Percentiles rank a stretch among this genome's conserved stretches.
Evolutionary conservation across 2,113 vertebrate genomes (phyloP).

Genomic region (Falcunculus frontatus): DNA sequence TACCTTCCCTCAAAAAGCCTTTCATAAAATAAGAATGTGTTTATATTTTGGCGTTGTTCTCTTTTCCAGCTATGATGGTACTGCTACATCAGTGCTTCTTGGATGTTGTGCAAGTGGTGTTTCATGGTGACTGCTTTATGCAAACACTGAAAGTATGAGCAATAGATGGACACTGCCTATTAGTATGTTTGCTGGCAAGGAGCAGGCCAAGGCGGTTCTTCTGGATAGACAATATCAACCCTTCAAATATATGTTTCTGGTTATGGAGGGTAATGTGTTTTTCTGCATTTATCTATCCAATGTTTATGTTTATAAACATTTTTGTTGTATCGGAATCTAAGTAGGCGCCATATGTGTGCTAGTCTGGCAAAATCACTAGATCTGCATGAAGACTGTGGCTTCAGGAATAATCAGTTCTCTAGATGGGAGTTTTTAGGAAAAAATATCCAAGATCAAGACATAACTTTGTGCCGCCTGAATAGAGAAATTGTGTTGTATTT

Average conservation of each 20-base stretch:
- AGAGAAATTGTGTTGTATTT: neutral
- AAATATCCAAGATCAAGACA: neutral
- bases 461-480: neutral
- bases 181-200: neutral
- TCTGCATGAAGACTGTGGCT: neutral
- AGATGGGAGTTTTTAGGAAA: neutral
- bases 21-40: neutral
- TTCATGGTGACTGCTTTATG: neutral
- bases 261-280: neutral
- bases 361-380: neutral
- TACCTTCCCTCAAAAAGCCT: neutral
- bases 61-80: neutral
- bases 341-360: neutral
- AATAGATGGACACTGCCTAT: fast-evolving
- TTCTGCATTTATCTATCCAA: neutral
- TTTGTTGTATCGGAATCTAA: neutral
- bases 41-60: neutral
- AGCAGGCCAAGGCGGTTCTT: neutral
- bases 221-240: neutral
- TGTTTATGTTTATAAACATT: neutral
- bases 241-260: neutral
- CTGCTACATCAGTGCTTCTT: neutral
- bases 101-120: neutral
- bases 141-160: neutral
- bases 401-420: neutral